Evolutionary conservation across 2,888 invertebrate genomes (phyloP), one percentile per base, ranked within the genome.

Genomic region (Acronicta leporina): DNA sequence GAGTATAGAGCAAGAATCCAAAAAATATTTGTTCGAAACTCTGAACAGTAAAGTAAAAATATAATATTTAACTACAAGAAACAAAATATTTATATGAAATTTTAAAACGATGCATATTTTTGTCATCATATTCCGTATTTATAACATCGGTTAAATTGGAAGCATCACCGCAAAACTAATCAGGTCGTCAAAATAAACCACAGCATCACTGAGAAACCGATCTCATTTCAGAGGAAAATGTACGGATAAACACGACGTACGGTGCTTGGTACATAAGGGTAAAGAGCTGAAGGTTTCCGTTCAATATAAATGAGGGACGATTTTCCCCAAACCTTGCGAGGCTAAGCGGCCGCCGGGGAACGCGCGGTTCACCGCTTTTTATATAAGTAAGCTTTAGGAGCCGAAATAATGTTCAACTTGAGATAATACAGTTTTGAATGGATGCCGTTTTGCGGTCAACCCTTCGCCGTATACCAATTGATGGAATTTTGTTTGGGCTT

Each of bases 301-400:
- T 88, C 90, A 88, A 90, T 89, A 91, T 91, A 89, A 88, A 92
- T 90, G 92, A 90, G 90, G 84, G 87, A 85, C 87, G 85, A 83
- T 89, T 89, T 87, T 84, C 77, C 82, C 81, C 80, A 81, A 83
- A 83, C 87, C 84, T 85, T 83, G 69, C 71, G 78, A 81, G 84
- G 85, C 87, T 92, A 92, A 92, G 89, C 87, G 90, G 91, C 81
- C 92, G 78, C 82, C 68, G 65, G 93, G 92, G 93, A 92, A 81
- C 74, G 47, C 72, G 59, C 69, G 70, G 71, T 70, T 73, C 74
- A 68, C 82, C 82, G 85, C 85, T 90, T 91, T 88, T 90, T 89
- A 87, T 87, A 84, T 83, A 86, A 83, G 76, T 83, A 86, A 83
- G 76, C 81, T 85, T 83, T 81, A 77, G 74, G 72, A 74, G 63